Base-by-base conservation (phyloP, 2,888 invertebrate genomes). In the Scelioninae gen. 2 region DNA sequence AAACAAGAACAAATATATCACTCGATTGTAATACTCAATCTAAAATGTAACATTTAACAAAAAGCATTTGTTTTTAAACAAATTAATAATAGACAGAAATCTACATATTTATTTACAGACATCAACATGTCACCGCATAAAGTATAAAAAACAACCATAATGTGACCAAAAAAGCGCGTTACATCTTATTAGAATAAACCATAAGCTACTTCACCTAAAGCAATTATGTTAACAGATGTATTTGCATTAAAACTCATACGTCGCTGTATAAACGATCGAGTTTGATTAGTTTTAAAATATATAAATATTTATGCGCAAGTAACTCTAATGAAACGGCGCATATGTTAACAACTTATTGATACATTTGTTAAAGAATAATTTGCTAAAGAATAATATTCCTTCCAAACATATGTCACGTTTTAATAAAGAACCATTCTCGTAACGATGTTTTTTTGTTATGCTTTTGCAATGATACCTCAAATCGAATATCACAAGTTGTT, bases 171-270 rank as follows among this genome's bases (percentile, higher is more conserved):
- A 22, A n/a, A 48, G 25, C 39, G 60, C 41, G 25, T 52, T 63
- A 53, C 19, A 7, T 39, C 28, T 39, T 46, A 60, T 58, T 50
- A 58, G 37, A 52, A 55, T 39, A 43, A 52, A 60, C 58, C 67
- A 43, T 43, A 52, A 65, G 45, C 46, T 68, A 52, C 18, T 60
- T 53, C 13, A 55, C 43, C 39, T 57, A 70, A 70, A 70, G 63
- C 70, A 63, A 48, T 69, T 10, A 28, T 57, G 61, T 70, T 70
- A 70, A 70, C 55, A 63, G 53, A 70, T 63, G 41, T 57, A 70
- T 35, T 25, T 69, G 35, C 18, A 48, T 10, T 69, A 45, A 61
- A 60, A 69, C 52, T 58, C 41, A 57, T 48, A 48, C 22, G 11
- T 64, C 48, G 33, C 33, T 39, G 41, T 46, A 53, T 41, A 41